These are phyloP conservation scores for Scaptomyza montana DNA, from an alignment of 1,140 invertebrate genomes.

Conservation along the genomic window DNA sequence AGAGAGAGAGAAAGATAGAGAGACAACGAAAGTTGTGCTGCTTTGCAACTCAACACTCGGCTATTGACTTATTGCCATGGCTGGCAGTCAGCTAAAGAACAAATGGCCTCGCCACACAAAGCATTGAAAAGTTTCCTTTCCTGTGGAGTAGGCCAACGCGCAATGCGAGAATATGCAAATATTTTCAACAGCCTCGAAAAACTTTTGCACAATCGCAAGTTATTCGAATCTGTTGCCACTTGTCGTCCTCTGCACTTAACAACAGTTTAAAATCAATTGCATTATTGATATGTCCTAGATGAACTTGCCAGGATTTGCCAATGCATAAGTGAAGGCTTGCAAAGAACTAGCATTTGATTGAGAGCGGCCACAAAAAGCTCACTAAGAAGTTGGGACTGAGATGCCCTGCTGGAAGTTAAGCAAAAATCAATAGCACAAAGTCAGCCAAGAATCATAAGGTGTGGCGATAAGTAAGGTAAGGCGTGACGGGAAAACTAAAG, in stretches of 20 bases:
- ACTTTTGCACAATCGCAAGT: conserved; percentile 66
- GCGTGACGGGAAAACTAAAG: not conserved
- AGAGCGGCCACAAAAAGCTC: not conserved
- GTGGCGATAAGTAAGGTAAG: not conserved
- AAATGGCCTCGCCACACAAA: conserved; percentile 36
- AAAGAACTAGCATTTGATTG: not conserved
- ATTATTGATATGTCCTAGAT: conserved; percentile 64
- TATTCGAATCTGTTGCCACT: conserved; percentile 41
- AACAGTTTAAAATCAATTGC: conserved; percentile 79
- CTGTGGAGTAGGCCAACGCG: conserved; percentile 24
- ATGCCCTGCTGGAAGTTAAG: not conserved
- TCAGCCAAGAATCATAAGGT: not conserved
- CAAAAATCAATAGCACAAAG: no score
- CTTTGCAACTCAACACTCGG: conserved; percentile 75
- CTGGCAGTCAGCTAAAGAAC: conserved; percentile 26
- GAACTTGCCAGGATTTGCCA: conserved; percentile 33
- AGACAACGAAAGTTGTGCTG: conserved; percentile 45
- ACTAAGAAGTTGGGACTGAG: not conserved
- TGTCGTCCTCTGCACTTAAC: conserved; percentile 60
- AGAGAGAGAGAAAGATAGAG: not conserved
- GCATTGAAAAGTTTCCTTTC: conserved; percentile 26
- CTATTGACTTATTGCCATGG: conserved; percentile 73
- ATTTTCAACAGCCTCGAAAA: conserved; percentile 54
- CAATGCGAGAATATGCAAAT: conserved; percentile 67
- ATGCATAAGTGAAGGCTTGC: conserved; percentile 5